Evolutionary conservation across 2,113 vertebrate genomes (phyloP).

Genomic region (Bungarus multicinctus): DNA sequence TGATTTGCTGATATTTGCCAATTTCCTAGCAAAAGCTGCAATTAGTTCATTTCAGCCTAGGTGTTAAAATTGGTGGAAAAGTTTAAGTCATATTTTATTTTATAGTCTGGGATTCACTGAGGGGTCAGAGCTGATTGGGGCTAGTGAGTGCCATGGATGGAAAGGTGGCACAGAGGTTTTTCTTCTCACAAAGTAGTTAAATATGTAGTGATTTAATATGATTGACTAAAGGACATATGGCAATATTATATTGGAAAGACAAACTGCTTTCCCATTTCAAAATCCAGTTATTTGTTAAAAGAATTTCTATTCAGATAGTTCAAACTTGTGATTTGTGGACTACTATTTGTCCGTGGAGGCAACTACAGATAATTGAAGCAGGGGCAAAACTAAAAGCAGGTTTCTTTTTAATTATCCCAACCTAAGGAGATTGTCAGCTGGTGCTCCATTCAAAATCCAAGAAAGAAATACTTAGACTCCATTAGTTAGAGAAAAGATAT

Average conservation of each 20-base stretch:
- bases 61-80: not conserved
- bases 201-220: not conserved
- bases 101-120: not conserved
- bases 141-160: not conserved
- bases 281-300: not conserved
- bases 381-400: not conserved
- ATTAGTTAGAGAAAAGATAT: too few species aligned
- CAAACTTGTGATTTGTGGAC: not conserved
- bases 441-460: too few species aligned
- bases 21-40: not conserved
- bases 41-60: not conserved
- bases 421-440: too few species aligned
- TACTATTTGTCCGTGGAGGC: not conserved
- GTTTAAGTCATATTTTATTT: not conserved
- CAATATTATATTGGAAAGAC: not conserved
- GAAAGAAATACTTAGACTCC: too few species aligned
- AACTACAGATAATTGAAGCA: not conserved
- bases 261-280: not conserved
- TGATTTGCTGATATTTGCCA: not conserved
- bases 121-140: not conserved
- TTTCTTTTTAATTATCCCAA: not conserved
- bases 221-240: not conserved
- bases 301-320: not conserved
- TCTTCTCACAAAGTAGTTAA: not conserved
- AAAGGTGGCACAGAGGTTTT: not conserved